Evolutionary conservation across 2,113 vertebrate genomes (phyloP).

Genomic region (Pagrus major): DNA sequence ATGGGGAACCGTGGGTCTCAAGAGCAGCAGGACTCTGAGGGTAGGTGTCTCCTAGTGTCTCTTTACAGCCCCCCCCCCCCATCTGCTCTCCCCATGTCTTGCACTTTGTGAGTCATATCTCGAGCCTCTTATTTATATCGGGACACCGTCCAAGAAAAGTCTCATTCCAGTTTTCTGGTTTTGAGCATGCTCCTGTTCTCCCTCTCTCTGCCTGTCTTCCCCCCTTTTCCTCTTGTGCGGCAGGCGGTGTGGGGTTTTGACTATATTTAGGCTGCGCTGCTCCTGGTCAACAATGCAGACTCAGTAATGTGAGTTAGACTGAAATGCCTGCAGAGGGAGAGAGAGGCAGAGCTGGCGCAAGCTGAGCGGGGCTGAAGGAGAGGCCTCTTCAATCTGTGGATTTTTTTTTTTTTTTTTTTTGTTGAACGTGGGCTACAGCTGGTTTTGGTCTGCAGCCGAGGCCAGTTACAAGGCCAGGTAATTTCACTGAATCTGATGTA

Average conservation of each 20-base stretch:
- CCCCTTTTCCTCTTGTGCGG: constrained; percentile 42
- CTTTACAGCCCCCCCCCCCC: constrained; percentile 19
- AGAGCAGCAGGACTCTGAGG: constrained; percentile 74
- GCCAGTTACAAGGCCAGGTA: constrained; percentile 59
- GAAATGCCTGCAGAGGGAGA: constrained; percentile 63
- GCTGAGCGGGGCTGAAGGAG: constrained; percentile 30
- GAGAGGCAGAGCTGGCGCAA: constrained; percentile 48
- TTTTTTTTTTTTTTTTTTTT: not conserved
- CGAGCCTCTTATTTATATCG: constrained; percentile 52
- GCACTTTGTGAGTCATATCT: constrained; percentile 43
- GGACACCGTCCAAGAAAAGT: constrained; percentile 56
- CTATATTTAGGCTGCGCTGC: constrained; percentile 91
- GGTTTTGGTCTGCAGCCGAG: constrained; percentile 44
- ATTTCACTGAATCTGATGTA: constrained; percentile 35
- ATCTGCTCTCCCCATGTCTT: not conserved
- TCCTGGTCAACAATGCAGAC: constrained; percentile 84
- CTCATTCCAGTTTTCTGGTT: constrained; percentile 48
- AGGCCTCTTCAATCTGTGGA: constrained; percentile 50
- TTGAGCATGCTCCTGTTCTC: constrained; percentile 35
- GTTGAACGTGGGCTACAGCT: constrained; percentile 33
- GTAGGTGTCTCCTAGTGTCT: constrained; percentile 72
- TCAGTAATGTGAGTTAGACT: constrained; percentile 86
- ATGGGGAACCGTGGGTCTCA: constrained; percentile 84
- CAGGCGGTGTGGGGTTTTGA: constrained; percentile 77
- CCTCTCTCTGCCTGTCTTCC: constrained; percentile 40